Base-by-base conservation (phyloP, 2,113 vertebrate species). In the Camelus bactrianus region DNA sequence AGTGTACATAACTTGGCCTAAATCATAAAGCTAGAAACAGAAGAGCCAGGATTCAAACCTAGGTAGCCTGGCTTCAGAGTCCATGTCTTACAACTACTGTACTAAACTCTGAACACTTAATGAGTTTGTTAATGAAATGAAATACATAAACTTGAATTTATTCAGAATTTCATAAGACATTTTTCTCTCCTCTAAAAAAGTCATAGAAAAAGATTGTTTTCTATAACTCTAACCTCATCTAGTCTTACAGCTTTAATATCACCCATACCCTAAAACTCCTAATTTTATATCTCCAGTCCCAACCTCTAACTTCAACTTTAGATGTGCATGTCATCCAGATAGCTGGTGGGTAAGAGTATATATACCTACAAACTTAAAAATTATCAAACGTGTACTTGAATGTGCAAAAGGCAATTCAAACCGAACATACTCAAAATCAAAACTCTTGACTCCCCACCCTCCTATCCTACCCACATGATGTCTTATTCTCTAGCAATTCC, bases 121-220 rank as follows among this genome's bases (percentile, higher is more conserved):
- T 72, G 22, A 84, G 7, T 8, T 95, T 75, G 56, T 93, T 83
- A 70, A 50, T 64, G 95, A 94, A 79, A 56, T 82, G 35, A 83
- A 95, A 79, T 46, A 69, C 3, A 28, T 22, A 92, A 94, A 67
- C 13, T 72, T 62, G 10, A 95, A 89, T 81, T 84, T 86, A 75
- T 52, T 88, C 79, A 87, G 11, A 26, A 83, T 77, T 86, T 93
- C 46, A 94, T 6, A 89, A 13, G 24, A 92, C 95, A 81, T 75
- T 50, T 73, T 73, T 94, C 65, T 93, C 77, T 97, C 70, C 30
- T 88, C 24, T 96, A 65, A 94, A 56, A 94, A 72, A 15, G 30
- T 73, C 38, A 67, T 8, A 17, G 64, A n/a, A 90, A 58, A 85
- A 48, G 17, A 48, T 79, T 42, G 89, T 88, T 87, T 73, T 77